These are phyloP conservation scores for Tachyglossus aculeatus DNA, from an alignment of 2,797 vertebrate genomes.

Conservation along the genomic window DNA sequence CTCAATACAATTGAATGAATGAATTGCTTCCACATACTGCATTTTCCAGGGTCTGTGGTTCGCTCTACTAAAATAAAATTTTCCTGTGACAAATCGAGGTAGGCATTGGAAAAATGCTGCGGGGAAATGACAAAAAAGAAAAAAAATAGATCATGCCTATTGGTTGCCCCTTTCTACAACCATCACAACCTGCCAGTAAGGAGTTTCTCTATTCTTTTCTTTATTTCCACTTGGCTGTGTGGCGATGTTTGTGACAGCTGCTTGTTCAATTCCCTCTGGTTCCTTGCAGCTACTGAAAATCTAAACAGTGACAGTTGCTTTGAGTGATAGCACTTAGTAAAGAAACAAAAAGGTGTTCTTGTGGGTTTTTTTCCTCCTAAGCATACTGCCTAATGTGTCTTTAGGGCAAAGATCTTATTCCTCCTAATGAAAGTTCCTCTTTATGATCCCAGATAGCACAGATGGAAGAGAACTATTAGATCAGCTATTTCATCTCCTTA, in stretches of 20 bases:
- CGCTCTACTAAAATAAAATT: slow-evolving; percentile 57
- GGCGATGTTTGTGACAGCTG: slow-evolving; percentile 18
- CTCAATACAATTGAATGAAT: too few relatives aligned
- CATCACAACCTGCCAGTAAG: slow-evolving; percentile 52
- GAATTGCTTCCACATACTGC: slow-evolving; percentile 29
- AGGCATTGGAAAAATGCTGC: slow-evolving; percentile 48
- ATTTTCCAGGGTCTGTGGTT: slow-evolving; percentile 48
- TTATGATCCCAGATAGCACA: neutral
- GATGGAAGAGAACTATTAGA: neutral
- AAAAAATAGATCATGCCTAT: slow-evolving; percentile 57
- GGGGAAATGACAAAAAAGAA: neutral
- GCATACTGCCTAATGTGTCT: neutral
- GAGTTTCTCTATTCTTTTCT: slow-evolving; percentile 15
- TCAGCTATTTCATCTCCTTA: neutral
- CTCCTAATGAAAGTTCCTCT: neutral
- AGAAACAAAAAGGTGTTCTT: neutral
- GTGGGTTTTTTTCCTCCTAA: neutral
- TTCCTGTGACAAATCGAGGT: slow-evolving; percentile 53
- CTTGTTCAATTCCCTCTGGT: neutral
- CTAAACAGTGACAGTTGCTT: neutral
- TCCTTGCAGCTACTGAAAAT: slow-evolving; percentile 43
- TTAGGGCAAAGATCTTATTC: neutral
- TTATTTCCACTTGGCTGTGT: neutral
- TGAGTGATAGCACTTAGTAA: slow-evolving; percentile 1
- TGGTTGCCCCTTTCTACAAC: slow-evolving; percentile 40